Evolutionary conservation across 2,797 vertebrate genomes (phyloP).

Genomic region (Phrynocephalus vlangalii): DNA sequence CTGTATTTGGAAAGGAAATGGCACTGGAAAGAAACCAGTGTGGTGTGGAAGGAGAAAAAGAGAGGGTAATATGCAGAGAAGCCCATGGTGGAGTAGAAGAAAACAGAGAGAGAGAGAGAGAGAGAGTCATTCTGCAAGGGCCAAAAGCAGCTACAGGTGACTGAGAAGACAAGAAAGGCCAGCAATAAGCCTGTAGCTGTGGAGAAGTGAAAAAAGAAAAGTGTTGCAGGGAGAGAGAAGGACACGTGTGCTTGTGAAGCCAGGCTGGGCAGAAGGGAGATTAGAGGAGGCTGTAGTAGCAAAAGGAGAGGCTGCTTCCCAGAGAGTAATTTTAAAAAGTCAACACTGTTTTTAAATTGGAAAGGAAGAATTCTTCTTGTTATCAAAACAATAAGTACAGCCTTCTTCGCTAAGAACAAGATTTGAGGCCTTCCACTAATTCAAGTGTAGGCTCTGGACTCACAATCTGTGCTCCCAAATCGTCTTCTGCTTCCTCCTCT

Average conservation of each 20-base stretch:
- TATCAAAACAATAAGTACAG: background rate
- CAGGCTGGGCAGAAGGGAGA: background rate
- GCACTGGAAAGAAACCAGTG: background rate
- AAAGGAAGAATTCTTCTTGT: background rate
- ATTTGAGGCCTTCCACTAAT: background rate
- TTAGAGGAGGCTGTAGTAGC: background rate
- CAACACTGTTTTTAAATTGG: background rate
- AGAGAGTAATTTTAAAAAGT: background rate
- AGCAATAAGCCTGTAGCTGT: background rate
- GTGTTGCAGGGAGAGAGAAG: background rate
- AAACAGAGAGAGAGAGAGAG: background rate
- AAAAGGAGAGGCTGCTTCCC: background rate
- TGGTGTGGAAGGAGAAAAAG: background rate
- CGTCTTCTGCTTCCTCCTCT: constrained; percentile 31
- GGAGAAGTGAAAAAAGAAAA: background rate
- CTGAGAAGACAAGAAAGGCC: background rate
- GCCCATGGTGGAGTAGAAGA: background rate
- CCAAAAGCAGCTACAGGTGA: background rate
- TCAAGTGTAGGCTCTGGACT: background rate
- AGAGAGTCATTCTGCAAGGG: background rate
- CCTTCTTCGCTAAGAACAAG: background rate
- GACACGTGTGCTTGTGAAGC: background rate
- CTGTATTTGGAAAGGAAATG: background rate
- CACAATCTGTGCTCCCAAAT: constrained; percentile 35
- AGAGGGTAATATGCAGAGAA: background rate